Evolutionary conservation across 2,888 invertebrate genomes (phyloP), one percentile per base, ranked within the genome.

Genomic region (Tipula lateralis): DNA sequence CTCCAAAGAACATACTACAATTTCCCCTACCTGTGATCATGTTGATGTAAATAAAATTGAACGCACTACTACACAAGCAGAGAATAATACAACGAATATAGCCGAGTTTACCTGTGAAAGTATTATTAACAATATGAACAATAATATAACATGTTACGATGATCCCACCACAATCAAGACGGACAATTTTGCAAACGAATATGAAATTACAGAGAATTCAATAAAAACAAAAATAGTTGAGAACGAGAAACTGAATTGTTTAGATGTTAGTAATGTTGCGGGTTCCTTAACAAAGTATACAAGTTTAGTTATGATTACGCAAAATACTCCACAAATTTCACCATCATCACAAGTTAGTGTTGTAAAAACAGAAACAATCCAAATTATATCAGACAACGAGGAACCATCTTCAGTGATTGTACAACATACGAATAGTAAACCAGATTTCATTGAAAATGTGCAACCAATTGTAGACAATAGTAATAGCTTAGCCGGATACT

Each of bases 301-400:
- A 88, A 96, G 96, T 92, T 93, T 96, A 92, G 95, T 96, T 91
- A 96, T 96, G 95, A 96, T 96, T 91, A 96, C 96, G 88, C 95
- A 95, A 91, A 94, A 95, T 90, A 89, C 85, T 87, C 92, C 89
- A 84, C 13, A 7, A n/a, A n/a, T 19, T 66, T 12, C 7, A 6
- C 84, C 36, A 39, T 91, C 90, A 87, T 91, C 91, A 86, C 92
- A 92, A 89, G 95, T 95, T 88, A 95, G 93, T 91, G 94, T 95
- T 87, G 93, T 95, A 89, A 94, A 95, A 88, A 93, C 93, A 88
- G 94, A 95, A 89, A 95, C 95, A 88, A 95, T 95, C 88, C 94
- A 93, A 88, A 91, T 95, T 87, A 92, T 94, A 89, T 92, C 91
- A 85, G 89, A 89, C 85, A 87, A 91, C 87, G 92, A 93, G 89